These are phyloP conservation scores for Bombyx huttoni DNA, from an alignment of 2,888 invertebrate genomes.

Conservation along the genomic window DNA sequence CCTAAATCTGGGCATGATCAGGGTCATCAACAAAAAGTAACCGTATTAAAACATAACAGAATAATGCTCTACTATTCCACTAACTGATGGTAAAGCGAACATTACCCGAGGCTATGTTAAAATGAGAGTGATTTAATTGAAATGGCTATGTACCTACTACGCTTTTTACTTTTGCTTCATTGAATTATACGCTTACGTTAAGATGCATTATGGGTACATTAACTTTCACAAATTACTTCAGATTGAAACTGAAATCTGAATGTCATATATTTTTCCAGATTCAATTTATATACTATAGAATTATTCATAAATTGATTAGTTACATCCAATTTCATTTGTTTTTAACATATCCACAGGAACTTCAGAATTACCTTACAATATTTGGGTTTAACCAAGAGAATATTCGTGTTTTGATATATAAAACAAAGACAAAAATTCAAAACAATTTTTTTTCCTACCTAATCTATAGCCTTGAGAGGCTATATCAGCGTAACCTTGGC, in stretches of 20 bases:
- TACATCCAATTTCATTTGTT: no score
- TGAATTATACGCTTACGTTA: not conserved
- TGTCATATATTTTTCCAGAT: slow-evolving; percentile 6
- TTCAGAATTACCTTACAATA: no score
- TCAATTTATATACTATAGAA: no score
- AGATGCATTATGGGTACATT: not conserved
- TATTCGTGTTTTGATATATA: no score
- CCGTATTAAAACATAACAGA: slow-evolving; percentile 65
- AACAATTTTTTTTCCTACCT: no score
- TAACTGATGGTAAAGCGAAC: slow-evolving; percentile 35
- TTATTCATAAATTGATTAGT: no score
- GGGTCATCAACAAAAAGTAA: slow-evolving; percentile 53
- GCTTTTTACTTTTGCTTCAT: not conserved
- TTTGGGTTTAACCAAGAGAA: no score
- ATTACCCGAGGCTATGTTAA: slow-evolving; percentile 5
- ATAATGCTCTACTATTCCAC: slow-evolving; percentile 59
- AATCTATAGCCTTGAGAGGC: no score
- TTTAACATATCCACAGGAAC: no score
- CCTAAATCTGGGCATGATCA: slow-evolving; percentile 34
- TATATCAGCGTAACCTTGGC: no score
- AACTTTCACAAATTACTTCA: not conserved
- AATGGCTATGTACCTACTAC: slow-evolving; percentile 1
- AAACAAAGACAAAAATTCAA: no score
- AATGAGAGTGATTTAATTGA: slow-evolving; percentile 4
- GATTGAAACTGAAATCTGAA: not conserved